Evolutionary conservation across 2,113 vertebrate genomes (phyloP), one percentile per base, ranked within the genome.

Genomic region (Nannobrachium achirus): DNA sequence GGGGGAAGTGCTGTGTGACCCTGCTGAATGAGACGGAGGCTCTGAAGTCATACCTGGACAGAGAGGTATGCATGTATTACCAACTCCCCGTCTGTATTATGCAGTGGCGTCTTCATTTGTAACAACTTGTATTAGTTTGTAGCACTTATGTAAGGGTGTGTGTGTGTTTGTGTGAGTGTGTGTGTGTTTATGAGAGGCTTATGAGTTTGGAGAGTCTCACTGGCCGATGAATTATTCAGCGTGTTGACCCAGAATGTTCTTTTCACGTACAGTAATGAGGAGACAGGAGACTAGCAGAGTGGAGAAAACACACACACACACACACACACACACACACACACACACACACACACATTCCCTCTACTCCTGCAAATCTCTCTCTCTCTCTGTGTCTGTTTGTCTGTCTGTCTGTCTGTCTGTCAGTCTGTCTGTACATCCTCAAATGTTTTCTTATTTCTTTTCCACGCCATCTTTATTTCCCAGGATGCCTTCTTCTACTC

Each of bases 401-500:
- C 18, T 73, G 71, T 49, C 71, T 66, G 60, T 85, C 65, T 48
- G 44, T 66, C 52, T 52, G 3, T 53, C 49, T 13, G 13, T 58
- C 53, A 13, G 7, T 59, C 53, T 9, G 18, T 38, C 39, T 45
- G 7, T 6, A 8, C 10, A 2, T n/a, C 51, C 18, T 1, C 20
- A 14, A 42, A 9, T 7, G 62, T 49, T 38, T 45, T 56, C 19
- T 11, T 15, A 10, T 75, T 74, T 56, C 19, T 11, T 15, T 8
- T 75, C 72, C 39, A 63, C 63, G 53, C 48, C 61, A 40, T 75
- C 42, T 79, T 18, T 67, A 61, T 86, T 86, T 62, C 66, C 89
- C 90, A 99, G 97, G 97, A 99, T 88, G 95, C 96, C 70, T 99
- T 99, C 93, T 99, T 98, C 92, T 99, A 99, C 90, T 99, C 97